Evolutionary conservation across 2,797 vertebrate species (phyloP).

Genomic region (Danio kyathit): DNA sequence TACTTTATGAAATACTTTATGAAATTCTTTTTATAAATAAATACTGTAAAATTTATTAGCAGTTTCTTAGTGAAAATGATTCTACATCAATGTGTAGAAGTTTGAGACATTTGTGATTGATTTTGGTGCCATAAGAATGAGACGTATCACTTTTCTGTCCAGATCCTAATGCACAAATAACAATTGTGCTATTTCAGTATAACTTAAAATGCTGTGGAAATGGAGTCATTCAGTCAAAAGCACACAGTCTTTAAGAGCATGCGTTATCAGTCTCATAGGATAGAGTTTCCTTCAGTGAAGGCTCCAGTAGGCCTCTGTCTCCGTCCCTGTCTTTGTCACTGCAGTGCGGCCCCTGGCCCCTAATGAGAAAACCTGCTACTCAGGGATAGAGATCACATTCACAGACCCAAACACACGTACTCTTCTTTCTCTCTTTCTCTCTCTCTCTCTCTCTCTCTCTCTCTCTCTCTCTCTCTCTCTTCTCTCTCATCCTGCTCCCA

Average conservation of each 20-base stretch:
- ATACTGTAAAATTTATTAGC: background rate
- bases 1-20: background rate
- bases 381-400: slow-evolving; percentile 55
- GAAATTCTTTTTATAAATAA: too few species aligned
- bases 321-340: slow-evolving; percentile 57
- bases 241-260: slow-evolving; percentile 3
- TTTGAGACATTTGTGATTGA: background rate
- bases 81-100: background rate
- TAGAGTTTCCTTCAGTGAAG: slow-evolving; percentile 42
- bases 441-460: too few species aligned
- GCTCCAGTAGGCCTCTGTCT: slow-evolving; percentile 52
- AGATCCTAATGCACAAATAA: slow-evolving; percentile 4
- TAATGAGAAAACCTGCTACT: slow-evolving; percentile 63
- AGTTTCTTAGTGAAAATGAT: background rate
- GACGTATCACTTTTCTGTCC: background rate
- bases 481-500: slow-evolving; percentile 53
- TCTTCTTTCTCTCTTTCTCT: slow-evolving; percentile 28
- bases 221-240: background rate
- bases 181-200: slow-evolving; percentile 31
- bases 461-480: too few species aligned
- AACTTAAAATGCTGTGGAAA: slow-evolving; percentile 13
- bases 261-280: slow-evolving; percentile 34
- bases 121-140: background rate
- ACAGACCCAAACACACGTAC: slow-evolving; percentile 51
- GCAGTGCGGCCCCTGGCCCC: slow-evolving; percentile 52